Evolutionary conservation across 2,797 vertebrate species (phyloP).

Genomic region (Melanotaenia nigrans): DNA sequence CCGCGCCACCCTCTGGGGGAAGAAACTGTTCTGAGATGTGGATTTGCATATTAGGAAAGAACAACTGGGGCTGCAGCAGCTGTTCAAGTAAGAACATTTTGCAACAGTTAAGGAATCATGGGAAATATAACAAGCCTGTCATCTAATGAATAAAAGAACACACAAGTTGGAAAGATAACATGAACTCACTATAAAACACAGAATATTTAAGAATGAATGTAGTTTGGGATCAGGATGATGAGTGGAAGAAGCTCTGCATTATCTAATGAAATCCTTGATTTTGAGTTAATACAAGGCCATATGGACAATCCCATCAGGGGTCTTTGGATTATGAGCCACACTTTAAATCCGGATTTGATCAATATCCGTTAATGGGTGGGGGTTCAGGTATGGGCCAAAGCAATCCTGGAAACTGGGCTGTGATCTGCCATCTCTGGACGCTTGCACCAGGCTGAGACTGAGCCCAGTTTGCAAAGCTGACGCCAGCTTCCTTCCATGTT

Average conservation of each 20-base stretch:
- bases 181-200: neutral
- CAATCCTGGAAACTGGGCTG: constrained; percentile 53
- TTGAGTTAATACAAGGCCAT: constrained; percentile 54
- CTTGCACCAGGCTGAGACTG: constrained; percentile 28
- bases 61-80: constrained; percentile 21
- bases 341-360: constrained; percentile 66
- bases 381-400: constrained; percentile 39
- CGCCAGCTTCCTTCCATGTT: constrained; percentile 17
- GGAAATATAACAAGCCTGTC: neutral
- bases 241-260: constrained; percentile 14
- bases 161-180: neutral
- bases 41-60: constrained; percentile 66
- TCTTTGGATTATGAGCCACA: constrained; percentile 58
- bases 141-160: constrained; percentile 4
- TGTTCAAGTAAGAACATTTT: constrained; percentile 27
- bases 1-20: constrained; percentile 31
- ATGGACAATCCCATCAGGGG: constrained; percentile 60
- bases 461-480: constrained; percentile 48
- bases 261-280: constrained; percentile 52
- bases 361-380: constrained; percentile 52
- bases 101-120: neutral
- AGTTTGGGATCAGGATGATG: constrained; percentile 8
- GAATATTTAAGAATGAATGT: neutral
- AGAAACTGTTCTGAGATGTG: constrained; percentile 34
- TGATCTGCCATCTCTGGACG: constrained; percentile 56